Evolutionary conservation across 2,797 vertebrate genomes (phyloP).

Genomic region (Aulostomus chinensis): DNA sequence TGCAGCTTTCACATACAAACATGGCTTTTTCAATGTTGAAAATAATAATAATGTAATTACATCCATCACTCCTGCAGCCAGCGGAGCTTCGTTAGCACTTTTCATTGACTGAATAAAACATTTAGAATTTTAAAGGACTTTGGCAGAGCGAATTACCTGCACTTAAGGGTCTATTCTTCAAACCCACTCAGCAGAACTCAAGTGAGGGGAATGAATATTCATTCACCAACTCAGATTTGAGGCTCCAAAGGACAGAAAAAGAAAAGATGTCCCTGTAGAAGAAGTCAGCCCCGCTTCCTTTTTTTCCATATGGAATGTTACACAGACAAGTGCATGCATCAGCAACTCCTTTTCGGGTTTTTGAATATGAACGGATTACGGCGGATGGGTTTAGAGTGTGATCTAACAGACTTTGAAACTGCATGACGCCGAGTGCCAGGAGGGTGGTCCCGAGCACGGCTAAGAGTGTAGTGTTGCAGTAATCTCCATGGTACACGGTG

Average conservation of each 20-base stretch:
- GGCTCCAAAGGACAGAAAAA: no score
- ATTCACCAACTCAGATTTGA: slow-evolving; percentile 1
- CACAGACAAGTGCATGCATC: neutral
- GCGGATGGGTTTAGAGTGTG: slow-evolving; percentile 7
- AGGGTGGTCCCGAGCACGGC: slow-evolving; percentile 5
- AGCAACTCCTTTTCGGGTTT: slow-evolving; percentile 7
- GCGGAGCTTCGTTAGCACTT: slow-evolving; percentile 13
- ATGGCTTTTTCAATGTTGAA: no score
- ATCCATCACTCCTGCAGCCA: slow-evolving; percentile 6
- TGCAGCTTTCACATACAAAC: no score
- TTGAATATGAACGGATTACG: slow-evolving; percentile 28
- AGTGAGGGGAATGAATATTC: slow-evolving; percentile 17
- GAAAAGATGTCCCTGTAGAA: no score
- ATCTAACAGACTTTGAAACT: slow-evolving; percentile 38
- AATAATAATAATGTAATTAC: slow-evolving; percentile 27
- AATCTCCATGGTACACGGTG: slow-evolving; percentile 9
- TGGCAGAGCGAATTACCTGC: slow-evolving; percentile 44
- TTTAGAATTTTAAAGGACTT: slow-evolving; percentile 34
- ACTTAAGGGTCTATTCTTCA: slow-evolving; percentile 32
- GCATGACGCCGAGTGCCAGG: slow-evolving; percentile 7
- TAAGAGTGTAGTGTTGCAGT: slow-evolving; percentile 4
- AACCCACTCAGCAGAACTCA: slow-evolving; percentile 13
- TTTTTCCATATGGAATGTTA: neutral
- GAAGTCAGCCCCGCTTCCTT: no score
- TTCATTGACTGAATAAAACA: slow-evolving; percentile 15